Conservation (phyloP, 37 sponge, comb jelly and placozoan genomes). For the Corticium candelabrum region DNA sequence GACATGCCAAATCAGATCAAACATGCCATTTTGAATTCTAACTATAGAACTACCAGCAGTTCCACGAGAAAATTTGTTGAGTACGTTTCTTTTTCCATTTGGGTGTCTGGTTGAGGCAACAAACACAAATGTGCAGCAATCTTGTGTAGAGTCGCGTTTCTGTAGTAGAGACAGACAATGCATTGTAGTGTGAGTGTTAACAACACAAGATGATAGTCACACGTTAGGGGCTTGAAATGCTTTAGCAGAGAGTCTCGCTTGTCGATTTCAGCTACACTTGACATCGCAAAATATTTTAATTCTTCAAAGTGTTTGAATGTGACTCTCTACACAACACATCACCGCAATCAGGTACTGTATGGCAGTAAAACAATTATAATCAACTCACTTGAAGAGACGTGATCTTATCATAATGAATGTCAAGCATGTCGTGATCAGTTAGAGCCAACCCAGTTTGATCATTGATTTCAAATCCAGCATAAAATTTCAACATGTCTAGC, state of each 20-base stretch:
- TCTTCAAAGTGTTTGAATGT: conserved; percentile 76
- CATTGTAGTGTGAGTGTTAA: background rate
- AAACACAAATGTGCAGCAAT: conserved; percentile 66
- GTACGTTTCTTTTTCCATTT: background rate
- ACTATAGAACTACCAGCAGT: conserved; percentile 30
- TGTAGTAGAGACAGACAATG: conserved; percentile 3
- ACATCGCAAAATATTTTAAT: conserved; percentile 69
- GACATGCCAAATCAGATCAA: background rate
- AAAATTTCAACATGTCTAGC: conserved; percentile 77
- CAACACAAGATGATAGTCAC: background rate
- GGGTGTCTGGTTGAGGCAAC: conserved; percentile 16
- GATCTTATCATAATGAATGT: conserved; percentile 64
- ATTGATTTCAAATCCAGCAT: conserved; percentile 89
- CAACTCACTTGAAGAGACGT: conserved; percentile 44
- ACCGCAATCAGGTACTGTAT: background rate
- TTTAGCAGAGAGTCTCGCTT: conserved; percentile 44
- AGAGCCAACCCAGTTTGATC: conserved; percentile 67
- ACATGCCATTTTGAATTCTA: background rate
- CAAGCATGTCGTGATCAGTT: conserved; percentile 70
- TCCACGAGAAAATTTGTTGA: conserved; percentile 33
- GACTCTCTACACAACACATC: conserved; percentile 39
- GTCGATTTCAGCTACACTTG: conserved; percentile 86
- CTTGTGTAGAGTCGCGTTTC: conserved; percentile 49
- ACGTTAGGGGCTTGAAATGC: conserved; percentile 62
- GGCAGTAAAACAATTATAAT: background rate